Evolutionary conservation across 1,140 invertebrate genomes (phyloP).

Genomic region (Cydia strobilella): DNA sequence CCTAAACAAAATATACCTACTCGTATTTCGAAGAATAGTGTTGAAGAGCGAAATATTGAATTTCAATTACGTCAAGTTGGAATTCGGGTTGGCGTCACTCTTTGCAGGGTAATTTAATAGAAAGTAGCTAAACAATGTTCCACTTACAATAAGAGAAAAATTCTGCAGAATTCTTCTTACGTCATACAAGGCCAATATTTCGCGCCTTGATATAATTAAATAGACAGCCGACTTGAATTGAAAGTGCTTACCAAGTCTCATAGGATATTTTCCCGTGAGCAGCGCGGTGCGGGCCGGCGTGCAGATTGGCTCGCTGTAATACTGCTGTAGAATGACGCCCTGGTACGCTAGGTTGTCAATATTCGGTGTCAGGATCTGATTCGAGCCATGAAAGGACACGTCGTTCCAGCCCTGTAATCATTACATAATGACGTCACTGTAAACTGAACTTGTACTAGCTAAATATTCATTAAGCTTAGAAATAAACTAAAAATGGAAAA

Average conservation of each 20-base stretch:
- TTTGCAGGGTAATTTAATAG: no score
- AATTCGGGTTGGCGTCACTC: no score
- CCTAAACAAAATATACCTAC: no score
- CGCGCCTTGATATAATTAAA: no score
- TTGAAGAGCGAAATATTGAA: no score
- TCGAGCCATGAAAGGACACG: conserved; percentile 92
- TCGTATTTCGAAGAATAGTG: conserved; percentile 84
- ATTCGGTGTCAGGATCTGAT: conserved; percentile 91
- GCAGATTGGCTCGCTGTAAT: conserved; percentile 88
- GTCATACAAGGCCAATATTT: no score
- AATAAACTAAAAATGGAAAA: no score
- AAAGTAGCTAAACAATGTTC: no score
- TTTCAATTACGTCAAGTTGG: no score
- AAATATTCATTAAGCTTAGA: no score
- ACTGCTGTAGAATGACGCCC: conserved; percentile 84
- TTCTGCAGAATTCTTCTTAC: no score
- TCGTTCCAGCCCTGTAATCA: conserved; percentile 90
- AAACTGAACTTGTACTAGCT: neutral
- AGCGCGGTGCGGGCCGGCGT: conserved; percentile 89
- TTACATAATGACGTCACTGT: neutral
- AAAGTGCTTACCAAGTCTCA: conserved; percentile 83
- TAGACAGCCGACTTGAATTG: neutral
- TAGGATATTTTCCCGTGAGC: conserved; percentile 91
- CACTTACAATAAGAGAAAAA: no score
- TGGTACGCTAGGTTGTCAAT: conserved; percentile 89